Conservation (phyloP, 1,140 invertebrate genomes). For the Eubasilissa regina region DNA sequence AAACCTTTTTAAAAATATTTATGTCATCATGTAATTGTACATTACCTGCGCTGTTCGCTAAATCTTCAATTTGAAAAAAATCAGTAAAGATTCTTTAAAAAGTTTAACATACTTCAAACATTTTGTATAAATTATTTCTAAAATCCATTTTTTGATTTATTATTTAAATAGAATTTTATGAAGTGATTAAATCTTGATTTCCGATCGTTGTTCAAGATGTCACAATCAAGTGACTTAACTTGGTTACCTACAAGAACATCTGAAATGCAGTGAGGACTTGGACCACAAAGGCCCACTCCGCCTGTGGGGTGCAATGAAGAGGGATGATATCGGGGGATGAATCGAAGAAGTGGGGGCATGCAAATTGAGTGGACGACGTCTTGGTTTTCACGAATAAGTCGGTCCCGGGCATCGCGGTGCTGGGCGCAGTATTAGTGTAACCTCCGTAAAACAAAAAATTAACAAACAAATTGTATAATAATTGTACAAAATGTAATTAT, state of each 20-base stretch:
- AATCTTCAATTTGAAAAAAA: too few relatives aligned
- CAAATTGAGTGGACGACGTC: constrained; percentile 57
- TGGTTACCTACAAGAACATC: constrained; percentile 29
- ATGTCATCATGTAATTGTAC: too few relatives aligned
- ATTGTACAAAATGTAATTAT: too few relatives aligned
- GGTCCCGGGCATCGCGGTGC: constrained; percentile 8
- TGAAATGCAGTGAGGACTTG: constrained; percentile 35
- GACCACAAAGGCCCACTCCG: constrained; percentile 42
- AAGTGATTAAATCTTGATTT: background rate
- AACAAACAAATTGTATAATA: too few relatives aligned
- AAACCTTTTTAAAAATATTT: too few relatives aligned
- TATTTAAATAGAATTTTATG: too few relatives aligned
- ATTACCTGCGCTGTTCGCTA: too few relatives aligned
- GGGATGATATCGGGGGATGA: background rate
- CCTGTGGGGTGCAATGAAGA: constrained; percentile 1
- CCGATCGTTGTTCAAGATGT: background rate
- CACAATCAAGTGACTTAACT: constrained; percentile 37
- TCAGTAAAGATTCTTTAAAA: too few relatives aligned
- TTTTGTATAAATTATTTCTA: too few relatives aligned
- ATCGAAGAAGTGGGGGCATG: constrained; percentile 34
- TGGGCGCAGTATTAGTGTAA: constrained; percentile 46
- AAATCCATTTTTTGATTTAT: too few relatives aligned
- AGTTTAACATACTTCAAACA: too few relatives aligned
- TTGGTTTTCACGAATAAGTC: constrained; percentile 51
- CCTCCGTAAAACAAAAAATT: background rate